Evolutionary conservation across 1,140 invertebrate genomes (phyloP).

Genomic region (Scylla paramamosain): DNA sequence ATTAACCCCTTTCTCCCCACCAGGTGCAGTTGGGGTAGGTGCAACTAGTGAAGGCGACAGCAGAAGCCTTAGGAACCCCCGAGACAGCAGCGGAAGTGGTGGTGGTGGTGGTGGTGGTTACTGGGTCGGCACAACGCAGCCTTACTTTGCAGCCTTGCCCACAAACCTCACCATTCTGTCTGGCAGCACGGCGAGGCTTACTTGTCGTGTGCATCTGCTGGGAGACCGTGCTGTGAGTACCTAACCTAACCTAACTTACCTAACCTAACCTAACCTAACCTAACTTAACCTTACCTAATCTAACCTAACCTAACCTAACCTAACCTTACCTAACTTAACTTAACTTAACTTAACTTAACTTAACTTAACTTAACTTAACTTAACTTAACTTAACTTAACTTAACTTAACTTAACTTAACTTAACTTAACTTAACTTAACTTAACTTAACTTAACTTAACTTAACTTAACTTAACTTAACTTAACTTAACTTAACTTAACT

Average conservation of each 20-base stretch:
- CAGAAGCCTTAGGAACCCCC: no score
- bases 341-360: constrained; percentile 24
- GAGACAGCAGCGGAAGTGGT: not conserved
- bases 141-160: constrained; percentile 39
- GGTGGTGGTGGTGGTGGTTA: not conserved
- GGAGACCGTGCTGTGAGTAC: constrained; percentile 51
- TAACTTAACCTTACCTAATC: not conserved
- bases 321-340: not conserved
- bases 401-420: constrained; percentile 24
- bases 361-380: constrained; percentile 24
- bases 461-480: constrained; percentile 24
- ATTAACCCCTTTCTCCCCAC: not conserved
- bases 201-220: constrained; percentile 58
- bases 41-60: no score
- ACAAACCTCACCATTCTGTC: constrained; percentile 58
- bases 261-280: not conserved
- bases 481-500: constrained; percentile 24
- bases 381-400: constrained; percentile 24
- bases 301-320: not conserved
- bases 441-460: constrained; percentile 24
- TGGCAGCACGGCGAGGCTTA: constrained; percentile 37
- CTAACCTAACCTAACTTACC: not conserved
- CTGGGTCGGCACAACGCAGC: constrained; percentile 12
- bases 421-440: constrained; percentile 24
- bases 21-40: not conserved